Percentiles rank a stretch among this genome's conserved stretches.
Evolutionary conservation across 92 coral and sea anemone genomes (phyloP).

Genomic region (Palythoa grandiflora): DNA sequence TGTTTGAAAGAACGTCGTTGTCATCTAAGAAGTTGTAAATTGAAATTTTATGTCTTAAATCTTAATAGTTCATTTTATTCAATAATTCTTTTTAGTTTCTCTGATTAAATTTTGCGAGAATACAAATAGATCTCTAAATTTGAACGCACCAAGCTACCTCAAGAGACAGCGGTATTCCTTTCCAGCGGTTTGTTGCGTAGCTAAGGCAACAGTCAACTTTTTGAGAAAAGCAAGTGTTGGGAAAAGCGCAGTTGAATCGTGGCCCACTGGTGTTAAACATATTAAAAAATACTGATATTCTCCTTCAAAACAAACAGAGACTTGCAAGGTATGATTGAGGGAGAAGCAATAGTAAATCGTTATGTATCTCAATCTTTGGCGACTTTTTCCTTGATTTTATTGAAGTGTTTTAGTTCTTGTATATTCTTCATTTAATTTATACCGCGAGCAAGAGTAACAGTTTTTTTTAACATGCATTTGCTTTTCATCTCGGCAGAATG

Average conservation of each 20-base stretch:
- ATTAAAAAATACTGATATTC: not conserved
- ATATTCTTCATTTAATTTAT: not conserved
- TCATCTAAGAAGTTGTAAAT: no score
- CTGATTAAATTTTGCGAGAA: not conserved
- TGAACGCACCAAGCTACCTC: not conserved
- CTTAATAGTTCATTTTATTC: no score
- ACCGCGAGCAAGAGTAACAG: no score
- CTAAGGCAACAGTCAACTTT: conserved; percentile 33
- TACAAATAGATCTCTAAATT: not conserved
- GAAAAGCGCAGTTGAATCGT: not conserved
- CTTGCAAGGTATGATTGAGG: not conserved
- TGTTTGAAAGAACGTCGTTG: no score
- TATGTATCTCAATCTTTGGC: not conserved
- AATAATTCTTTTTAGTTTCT: not conserved
- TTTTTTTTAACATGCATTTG: no score
- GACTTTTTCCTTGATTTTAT: not conserved
- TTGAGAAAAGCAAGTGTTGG: not conserved
- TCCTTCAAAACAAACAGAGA: not conserved
- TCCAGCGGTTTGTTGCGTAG: conserved; percentile 36
- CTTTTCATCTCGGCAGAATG: no score
- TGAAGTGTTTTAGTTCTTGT: no score
- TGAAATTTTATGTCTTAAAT: no score
- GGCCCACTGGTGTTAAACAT: not conserved
- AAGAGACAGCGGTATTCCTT: not conserved
- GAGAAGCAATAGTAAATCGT: not conserved